phyloP scores from a whole-genome alignment of 2,113 vertebrate species.

The Dendropsophus ebraccatus region DNA sequence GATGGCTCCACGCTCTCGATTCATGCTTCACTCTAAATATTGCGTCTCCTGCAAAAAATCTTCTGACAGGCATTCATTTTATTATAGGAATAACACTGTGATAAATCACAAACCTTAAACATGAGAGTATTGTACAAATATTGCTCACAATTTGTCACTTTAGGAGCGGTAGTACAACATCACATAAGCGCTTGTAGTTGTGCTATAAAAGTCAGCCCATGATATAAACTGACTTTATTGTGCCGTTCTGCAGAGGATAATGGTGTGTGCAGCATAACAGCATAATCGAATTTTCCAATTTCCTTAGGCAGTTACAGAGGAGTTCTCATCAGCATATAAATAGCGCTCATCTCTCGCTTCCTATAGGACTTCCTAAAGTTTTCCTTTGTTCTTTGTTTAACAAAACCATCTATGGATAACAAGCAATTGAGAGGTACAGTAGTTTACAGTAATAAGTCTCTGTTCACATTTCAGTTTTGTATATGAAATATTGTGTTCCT shows the following conservation, averaged over 20 bases:
- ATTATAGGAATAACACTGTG: neutral
- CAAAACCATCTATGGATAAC: neutral
- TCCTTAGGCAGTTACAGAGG: slow-evolving; percentile 54
- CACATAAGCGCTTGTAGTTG: neutral
- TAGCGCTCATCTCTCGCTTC: slow-evolving; percentile 15
- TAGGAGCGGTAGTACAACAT: neutral
- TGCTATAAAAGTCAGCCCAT: slow-evolving; percentile 41
- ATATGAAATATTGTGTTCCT: no score
- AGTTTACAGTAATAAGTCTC: neutral
- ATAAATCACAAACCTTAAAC: neutral
- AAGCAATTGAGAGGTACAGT: neutral
- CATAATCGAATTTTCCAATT: slow-evolving; percentile 54
- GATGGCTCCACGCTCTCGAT: neutral
- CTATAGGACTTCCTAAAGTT: slow-evolving; percentile 28
- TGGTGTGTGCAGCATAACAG: slow-evolving; percentile 51
- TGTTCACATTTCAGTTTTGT: no score
- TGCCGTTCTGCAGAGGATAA: slow-evolving; percentile 46
- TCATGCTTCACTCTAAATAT: neutral
- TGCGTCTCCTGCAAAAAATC: neutral
- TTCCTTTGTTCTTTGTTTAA: slow-evolving; percentile 19
- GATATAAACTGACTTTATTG: slow-evolving; percentile 53
- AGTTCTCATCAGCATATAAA: slow-evolving; percentile 57
- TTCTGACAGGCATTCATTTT: neutral
- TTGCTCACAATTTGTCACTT: slow-evolving; percentile 25
- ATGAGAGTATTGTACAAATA: neutral